Percentiles rank a stretch among this genome's conserved stretches.
These are phyloP conservation scores for Engraulis encrasicolus DNA, from an alignment of 2,113 vertebrate species.

Conservation along the genomic window DNA sequence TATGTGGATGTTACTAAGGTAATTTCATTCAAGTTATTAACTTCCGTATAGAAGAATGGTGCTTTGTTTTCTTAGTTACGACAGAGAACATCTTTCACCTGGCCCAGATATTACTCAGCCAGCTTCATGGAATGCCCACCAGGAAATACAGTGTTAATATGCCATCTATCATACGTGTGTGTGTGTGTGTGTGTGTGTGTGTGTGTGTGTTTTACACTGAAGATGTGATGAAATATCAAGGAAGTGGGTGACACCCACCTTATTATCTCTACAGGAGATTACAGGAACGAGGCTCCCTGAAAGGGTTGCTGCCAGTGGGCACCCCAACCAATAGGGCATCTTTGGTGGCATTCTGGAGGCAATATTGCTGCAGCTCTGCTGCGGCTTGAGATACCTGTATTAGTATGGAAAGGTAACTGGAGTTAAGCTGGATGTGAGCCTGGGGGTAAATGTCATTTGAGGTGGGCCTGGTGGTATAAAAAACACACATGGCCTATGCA, in stretches of 20 bases:
- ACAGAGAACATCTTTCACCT: too few species aligned
- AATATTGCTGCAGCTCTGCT: conserved; percentile 93
- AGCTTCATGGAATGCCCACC: too few species aligned
- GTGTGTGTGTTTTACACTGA: background rate
- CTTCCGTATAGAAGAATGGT: too few species aligned
- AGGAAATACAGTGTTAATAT: too few species aligned
- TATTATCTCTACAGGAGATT: conserved; percentile 80
- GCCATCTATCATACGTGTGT: background rate
- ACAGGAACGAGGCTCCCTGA: conserved; percentile 92
- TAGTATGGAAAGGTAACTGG: background rate
- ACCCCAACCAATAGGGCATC: conserved; percentile 91
- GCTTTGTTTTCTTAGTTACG: too few species aligned
- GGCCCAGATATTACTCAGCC: too few species aligned
- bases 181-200: too few species aligned
- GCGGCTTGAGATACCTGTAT: conserved; percentile 93
- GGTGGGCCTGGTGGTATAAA: too few species aligned
- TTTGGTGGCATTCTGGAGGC: conserved; percentile 92
- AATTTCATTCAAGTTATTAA: too few species aligned
- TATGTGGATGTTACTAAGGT: too few species aligned
- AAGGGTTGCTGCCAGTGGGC: conserved; percentile 92
- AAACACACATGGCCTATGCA: too few species aligned
- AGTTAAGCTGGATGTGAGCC: background rate
- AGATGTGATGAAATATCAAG: background rate
- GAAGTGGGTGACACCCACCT: conserved; percentile 54
- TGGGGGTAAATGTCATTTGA: too few species aligned